These are phyloP conservation scores for Callimorpha dominula DNA, from an alignment of 2,888 invertebrate genomes.

Conservation along the genomic window DNA sequence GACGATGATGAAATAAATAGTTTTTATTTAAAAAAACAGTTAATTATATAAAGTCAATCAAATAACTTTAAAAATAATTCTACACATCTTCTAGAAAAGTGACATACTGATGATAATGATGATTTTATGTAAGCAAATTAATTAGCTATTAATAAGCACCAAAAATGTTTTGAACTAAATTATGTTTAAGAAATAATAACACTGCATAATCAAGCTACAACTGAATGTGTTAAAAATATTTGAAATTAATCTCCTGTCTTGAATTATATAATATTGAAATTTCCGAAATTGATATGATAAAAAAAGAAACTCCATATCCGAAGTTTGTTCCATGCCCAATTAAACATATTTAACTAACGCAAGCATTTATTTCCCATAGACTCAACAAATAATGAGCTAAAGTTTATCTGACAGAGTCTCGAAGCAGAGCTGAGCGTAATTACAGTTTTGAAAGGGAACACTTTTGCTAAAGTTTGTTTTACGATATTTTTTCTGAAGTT, in stretches of 20 bases:
- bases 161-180: too few species aligned
- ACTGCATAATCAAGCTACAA: not conserved
- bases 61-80: too few species aligned
- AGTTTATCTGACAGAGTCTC: slow-evolving; percentile 22
- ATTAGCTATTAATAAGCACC: too few species aligned
- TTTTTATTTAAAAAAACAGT: too few species aligned
- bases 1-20: too few species aligned
- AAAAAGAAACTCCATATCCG: not conserved
- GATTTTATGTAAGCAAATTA: too few species aligned
- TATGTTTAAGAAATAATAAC: not conserved
- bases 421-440: slow-evolving; percentile 24
- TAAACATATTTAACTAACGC: slow-evolving; percentile 18
- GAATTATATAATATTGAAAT: too few species aligned
- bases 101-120: too few species aligned
- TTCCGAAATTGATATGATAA: too few species aligned
- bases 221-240: not conserved
- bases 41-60: too few species aligned
- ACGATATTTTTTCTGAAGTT: slow-evolving; percentile 22
- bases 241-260: not conserved
- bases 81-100: too few species aligned
- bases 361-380: slow-evolving; percentile 29
- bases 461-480: slow-evolving; percentile 25
- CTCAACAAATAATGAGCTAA: slow-evolving; percentile 34
- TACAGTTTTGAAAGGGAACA: slow-evolving; percentile 29
- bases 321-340: slow-evolving; percentile 13